Percentiles rank a stretch among this genome's conserved stretches.
Conservation (phyloP, 2,888 invertebrate genomes). For the Chrysolina oricalcia region DNA sequence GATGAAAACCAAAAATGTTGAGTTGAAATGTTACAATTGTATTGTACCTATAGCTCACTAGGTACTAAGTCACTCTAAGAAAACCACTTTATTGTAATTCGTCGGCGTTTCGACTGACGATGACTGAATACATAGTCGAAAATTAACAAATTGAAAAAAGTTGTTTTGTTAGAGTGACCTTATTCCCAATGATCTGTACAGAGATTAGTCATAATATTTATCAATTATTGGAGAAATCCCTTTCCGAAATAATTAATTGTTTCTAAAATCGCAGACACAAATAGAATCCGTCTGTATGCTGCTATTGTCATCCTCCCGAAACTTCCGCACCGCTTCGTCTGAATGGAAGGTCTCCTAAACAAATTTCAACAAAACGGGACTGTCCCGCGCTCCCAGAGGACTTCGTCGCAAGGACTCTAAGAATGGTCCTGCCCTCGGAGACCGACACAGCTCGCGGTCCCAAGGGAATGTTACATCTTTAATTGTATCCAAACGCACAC, state of each 20-base stretch:
- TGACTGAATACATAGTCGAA: too few relatives aligned
- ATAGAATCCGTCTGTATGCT: not conserved
- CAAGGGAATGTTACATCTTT: slow-evolving; percentile 53
- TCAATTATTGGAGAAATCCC: too few relatives aligned
- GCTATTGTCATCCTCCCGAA: not conserved
- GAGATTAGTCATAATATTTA: too few relatives aligned
- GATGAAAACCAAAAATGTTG: too few relatives aligned
- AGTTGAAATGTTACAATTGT: too few relatives aligned
- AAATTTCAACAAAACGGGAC: slow-evolving; percentile 6
- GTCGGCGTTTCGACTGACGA: too few relatives aligned
- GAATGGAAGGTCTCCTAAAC: slow-evolving; percentile 13
- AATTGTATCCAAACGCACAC: slow-evolving; percentile 55
- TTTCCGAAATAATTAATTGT: not conserved
- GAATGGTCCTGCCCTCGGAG: slow-evolving; percentile 37
- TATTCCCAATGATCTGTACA: too few relatives aligned
- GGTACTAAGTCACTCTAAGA: too few relatives aligned
- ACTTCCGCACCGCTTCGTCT: not conserved
- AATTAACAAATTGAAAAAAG: too few relatives aligned
- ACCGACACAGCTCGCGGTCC: slow-evolving; percentile 40
- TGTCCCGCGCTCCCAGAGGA: slow-evolving; percentile 33
- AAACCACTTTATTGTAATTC: too few relatives aligned
- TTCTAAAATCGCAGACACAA: not conserved
- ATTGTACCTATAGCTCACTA: too few relatives aligned
- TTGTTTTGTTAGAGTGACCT: too few relatives aligned
- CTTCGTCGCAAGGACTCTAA: slow-evolving; percentile 33